Percentiles rank a stretch among this genome's conserved stretches.
Evolutionary conservation across 2,888 invertebrate genomes (phyloP).

Genomic region (Hermaeophaga mercurialis): DNA sequence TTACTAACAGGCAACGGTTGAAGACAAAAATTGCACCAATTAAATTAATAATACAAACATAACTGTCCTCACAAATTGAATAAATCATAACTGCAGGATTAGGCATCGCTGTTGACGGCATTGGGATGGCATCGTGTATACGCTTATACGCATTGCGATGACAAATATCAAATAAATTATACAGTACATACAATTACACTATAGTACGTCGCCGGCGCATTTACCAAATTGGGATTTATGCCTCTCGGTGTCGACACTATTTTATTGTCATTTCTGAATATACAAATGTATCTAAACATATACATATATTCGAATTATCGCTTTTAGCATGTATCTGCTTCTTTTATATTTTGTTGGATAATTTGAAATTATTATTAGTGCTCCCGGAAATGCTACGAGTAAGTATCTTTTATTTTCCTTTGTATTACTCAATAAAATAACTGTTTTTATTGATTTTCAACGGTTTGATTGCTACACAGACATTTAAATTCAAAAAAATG

Average conservation of each 20-base stretch:
- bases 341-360: too few relatives aligned
- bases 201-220: slow-evolving; percentile 27
- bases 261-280: slow-evolving; percentile 21
- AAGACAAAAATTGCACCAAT: neutral
- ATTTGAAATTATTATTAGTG: too few relatives aligned
- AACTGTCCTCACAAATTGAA: neutral
- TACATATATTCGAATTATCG: slow-evolving; percentile 20
- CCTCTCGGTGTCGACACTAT: slow-evolving; percentile 20
- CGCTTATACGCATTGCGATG: slow-evolving; percentile 28
- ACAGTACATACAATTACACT: slow-evolving; percentile 31
- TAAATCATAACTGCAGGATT: slow-evolving; percentile 18
- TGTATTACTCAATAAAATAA: too few relatives aligned
- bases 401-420: too few relatives aligned
- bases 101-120: slow-evolving; percentile 10
- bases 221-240: slow-evolving; percentile 33
- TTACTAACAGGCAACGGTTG: too few relatives aligned
- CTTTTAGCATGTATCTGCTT: slow-evolving; percentile 12
- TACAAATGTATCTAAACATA: slow-evolving; percentile 22
- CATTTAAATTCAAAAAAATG: too few relatives aligned
- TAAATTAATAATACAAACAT: neutral
- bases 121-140: slow-evolving; percentile 6
- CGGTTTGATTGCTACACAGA: too few relatives aligned
- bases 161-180: slow-evolving; percentile 38
- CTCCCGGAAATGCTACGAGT: too few relatives aligned
- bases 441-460: too few relatives aligned